A percentile compares a stretch with the other conserved stretches of the same genome.
Conservation (phyloP, 2,888 invertebrate genomes). For the Sicus ferrugineus region DNA sequence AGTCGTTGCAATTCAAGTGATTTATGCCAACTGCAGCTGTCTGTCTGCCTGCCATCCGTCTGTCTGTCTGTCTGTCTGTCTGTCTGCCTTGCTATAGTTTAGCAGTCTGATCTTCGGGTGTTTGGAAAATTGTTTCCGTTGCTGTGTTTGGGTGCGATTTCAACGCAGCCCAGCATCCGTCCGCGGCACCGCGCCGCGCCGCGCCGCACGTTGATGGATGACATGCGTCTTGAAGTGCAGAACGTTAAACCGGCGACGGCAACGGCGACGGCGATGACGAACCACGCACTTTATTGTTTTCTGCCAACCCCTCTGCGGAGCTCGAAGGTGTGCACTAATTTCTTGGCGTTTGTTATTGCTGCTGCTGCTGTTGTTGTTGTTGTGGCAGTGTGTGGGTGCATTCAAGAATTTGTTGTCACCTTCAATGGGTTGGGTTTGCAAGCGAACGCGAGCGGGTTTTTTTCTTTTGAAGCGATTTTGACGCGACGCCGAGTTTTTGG, state of each 20-base stretch:
- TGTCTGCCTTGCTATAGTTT: constrained; percentile 15
- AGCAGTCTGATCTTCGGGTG: constrained; percentile 23
- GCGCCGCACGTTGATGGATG: constrained; percentile 43
- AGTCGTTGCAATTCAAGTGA: constrained; percentile 13
- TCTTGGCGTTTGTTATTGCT: background rate
- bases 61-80: background rate
- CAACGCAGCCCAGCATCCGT: constrained; percentile 21
- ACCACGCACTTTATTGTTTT: background rate
- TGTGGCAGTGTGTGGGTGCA: constrained; percentile 31
- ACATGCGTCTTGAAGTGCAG: constrained; percentile 42
- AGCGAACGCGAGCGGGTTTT: background rate
- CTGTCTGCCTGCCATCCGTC: background rate
- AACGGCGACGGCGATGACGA: constrained; percentile 33
- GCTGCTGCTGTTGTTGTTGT: constrained; percentile 13
- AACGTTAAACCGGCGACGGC: constrained; percentile 27
- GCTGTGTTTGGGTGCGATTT: constrained; percentile 18
- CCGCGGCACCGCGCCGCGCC: too few species aligned
- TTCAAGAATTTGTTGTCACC: constrained; percentile 32
- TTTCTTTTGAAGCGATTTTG: background rate
- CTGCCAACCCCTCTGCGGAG: too few species aligned
- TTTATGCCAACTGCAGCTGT: constrained; percentile 30
- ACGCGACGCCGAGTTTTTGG: background rate
- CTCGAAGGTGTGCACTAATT: constrained; percentile 31
- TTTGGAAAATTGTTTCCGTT: constrained; percentile 29
- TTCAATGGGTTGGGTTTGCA: constrained; percentile 25